phyloP scores from a whole-genome alignment of 2,113 vertebrate genomes.

The Tachycineta bicolor region DNA sequence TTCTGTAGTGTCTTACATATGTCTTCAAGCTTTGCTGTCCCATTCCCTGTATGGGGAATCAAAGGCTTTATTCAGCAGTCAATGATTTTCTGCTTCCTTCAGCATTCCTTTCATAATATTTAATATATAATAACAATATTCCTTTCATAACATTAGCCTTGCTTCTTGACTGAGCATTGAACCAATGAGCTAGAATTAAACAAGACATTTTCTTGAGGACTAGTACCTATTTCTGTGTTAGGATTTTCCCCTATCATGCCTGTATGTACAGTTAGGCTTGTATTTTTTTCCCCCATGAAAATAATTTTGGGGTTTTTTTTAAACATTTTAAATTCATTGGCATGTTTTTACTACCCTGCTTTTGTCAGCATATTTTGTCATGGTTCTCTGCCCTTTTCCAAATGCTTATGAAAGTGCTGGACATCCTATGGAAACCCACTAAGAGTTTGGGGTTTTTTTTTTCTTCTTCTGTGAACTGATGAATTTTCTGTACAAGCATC shows the following conservation, averaged over 20 bases:
- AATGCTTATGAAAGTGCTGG: neutral
- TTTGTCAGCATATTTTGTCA: neutral
- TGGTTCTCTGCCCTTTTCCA: neutral
- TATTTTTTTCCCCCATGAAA: neutral
- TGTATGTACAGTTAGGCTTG: neutral
- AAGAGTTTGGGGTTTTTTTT: neutral
- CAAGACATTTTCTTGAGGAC: neutral
- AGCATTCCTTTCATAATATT: neutral
- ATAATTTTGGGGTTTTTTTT: neutral
- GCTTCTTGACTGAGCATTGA: neutral
- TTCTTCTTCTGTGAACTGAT: neutral
- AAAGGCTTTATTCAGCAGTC: neutral
- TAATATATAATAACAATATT: neutral
- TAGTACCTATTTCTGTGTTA: neutral
- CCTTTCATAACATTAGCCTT: neutral
- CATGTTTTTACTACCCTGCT: neutral
- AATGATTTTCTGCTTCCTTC: neutral
- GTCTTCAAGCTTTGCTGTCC: neutral
- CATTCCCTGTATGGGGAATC: neutral
- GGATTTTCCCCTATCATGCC: neutral
- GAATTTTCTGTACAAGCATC: neutral
- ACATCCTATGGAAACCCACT: neutral
- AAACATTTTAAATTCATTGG: neutral
- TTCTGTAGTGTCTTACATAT: neutral
- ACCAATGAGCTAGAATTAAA: neutral